Conservation (phyloP, 2,888 invertebrate species). For the Platycheirus albimanus region DNA sequence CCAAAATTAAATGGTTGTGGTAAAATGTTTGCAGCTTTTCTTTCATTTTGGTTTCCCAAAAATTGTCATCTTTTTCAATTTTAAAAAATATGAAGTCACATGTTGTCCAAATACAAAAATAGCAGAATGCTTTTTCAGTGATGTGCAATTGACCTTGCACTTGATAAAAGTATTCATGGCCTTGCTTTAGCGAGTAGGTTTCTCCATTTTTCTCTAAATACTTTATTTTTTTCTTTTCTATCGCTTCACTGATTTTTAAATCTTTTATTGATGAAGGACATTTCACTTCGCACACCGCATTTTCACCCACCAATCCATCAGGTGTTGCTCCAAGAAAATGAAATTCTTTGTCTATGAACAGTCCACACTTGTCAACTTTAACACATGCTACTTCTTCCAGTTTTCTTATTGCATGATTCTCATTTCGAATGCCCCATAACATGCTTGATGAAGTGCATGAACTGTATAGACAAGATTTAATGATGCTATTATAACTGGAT, state of each 20-base stretch:
- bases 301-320: too few species aligned
- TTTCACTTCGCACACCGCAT: constrained; percentile 3
- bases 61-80: background rate
- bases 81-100: background rate
- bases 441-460: background rate
- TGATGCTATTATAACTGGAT: background rate
- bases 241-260: background rate
- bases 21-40: background rate
- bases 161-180: background rate
- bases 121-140: background rate
- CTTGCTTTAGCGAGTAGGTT: background rate
- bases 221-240: background rate
- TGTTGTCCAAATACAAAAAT: background rate
- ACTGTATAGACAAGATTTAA: background rate
- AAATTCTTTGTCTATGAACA: background rate
- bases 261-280: background rate
- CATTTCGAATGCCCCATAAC: background rate
- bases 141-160: background rate
- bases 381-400: background rate
- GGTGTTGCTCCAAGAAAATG: constrained; percentile 9
- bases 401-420: background rate
- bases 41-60: background rate
- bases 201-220: background rate
- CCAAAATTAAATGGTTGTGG: background rate
- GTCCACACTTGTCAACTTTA: background rate